Evolutionary conservation across 2,113 vertebrate species (phyloP).

Genomic region (Manacus vitellinus): DNA sequence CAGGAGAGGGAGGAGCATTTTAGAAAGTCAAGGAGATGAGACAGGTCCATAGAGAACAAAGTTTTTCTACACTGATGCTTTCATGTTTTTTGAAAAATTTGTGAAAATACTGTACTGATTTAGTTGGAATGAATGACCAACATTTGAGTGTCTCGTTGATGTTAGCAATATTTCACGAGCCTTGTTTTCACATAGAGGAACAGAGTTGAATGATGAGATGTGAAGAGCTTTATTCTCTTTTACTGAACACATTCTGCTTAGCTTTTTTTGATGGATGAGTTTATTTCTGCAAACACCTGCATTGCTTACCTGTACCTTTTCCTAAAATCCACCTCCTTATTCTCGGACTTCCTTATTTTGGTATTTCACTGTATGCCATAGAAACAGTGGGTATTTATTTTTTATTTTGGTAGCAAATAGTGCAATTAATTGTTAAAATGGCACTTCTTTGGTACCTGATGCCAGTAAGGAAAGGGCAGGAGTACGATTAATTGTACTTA

Average conservation of each 20-base stretch:
- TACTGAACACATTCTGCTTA: background rate
- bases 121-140: background rate
- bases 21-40: background rate
- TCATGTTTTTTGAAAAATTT: background rate
- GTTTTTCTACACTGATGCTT: background rate
- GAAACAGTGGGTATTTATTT: background rate
- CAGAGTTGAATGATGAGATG: background rate
- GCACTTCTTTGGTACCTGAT: background rate
- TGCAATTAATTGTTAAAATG: background rate
- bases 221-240: background rate
- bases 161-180: background rate
- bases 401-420: background rate
- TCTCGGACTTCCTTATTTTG: background rate
- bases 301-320: background rate
- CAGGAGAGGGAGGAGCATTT: background rate
- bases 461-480: background rate
- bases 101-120: background rate
- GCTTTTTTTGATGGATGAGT: background rate
- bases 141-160: background rate
- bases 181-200: constrained; percentile 5
- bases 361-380: background rate
- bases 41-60: background rate
- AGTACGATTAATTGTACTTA: background rate
- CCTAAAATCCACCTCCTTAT: background rate
- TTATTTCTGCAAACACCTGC: background rate